Evolutionary conservation across 2,888 invertebrate species (phyloP).

Genomic region (Chironomus tentans): DNA sequence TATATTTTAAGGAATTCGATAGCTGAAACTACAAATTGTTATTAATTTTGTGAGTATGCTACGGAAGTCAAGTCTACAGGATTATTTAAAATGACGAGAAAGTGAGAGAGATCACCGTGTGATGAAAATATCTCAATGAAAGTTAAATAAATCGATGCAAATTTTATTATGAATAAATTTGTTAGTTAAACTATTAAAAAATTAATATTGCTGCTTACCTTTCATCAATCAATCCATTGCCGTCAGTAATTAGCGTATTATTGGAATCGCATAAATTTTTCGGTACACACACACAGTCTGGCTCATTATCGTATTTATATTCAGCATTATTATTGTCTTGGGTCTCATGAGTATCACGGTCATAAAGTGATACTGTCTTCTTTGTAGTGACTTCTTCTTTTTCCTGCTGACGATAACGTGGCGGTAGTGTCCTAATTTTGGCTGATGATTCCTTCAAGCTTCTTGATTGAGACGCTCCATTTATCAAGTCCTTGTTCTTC

Average conservation of each 20-base stretch:
- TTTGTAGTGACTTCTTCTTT: no score
- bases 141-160: not conserved
- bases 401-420: not conserved
- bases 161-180: not conserved
- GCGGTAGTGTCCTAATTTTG: slow-evolving; percentile 17
- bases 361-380: no score
- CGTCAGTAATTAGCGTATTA: slow-evolving; percentile 7
- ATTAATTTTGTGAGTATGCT: slow-evolving; percentile 6
- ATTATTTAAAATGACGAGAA: not conserved
- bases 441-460: slow-evolving; percentile 10
- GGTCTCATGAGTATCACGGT: not conserved
- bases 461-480: not conserved
- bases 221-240: slow-evolving; percentile 14
- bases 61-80: not conserved
- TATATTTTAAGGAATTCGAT: not conserved
- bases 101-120: not conserved
- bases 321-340: not conserved
- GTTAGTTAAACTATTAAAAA: not conserved
- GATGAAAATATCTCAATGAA: not conserved
- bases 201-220: not conserved
- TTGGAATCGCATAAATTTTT: slow-evolving; percentile 7
- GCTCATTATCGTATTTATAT: slow-evolving; percentile 13
- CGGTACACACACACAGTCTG: slow-evolving; percentile 15
- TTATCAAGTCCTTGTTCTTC: not conserved
- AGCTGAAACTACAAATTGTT: not conserved